Evolutionary conservation across 2,113 vertebrate genomes (phyloP), one percentile per base, ranked within the genome.

Genomic region (Prolemur simus): DNA sequence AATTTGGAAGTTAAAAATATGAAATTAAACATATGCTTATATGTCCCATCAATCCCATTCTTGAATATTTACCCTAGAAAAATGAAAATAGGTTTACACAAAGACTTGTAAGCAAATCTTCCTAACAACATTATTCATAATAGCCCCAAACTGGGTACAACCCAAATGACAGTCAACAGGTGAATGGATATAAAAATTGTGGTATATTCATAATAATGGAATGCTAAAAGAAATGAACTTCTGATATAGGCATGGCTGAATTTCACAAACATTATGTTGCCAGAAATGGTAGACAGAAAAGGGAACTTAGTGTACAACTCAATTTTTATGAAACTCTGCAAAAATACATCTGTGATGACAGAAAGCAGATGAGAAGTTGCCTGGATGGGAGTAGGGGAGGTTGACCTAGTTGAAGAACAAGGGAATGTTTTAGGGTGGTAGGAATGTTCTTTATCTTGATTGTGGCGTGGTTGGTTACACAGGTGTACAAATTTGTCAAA

Each of bases 171-270:
- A 45, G 23, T 73, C 69, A 73, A 73, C 25, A 25, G 39, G 6
- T 73, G 39, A 73, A 27, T 73, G 69, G 18, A 71, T 29, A 60
- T 45, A 66, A 17, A 60, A 49, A 49, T 39, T 87, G 52, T 39
- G 25, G 17, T 34, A 60, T 60, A 88, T 42, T 73, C 45, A 54
- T 81, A 60, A 42, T 69, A 87, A 93, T 58, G 39, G 54, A 80
- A 93, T 85, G 54, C 58, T 66, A 54, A 86, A 93, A 93, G 17
- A 37, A 77, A 78, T 86, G 47, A 77, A 93, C 23, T 87, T 78
- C 73, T n/a, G 29, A 78, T 66, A n/a, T 47, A 32, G 73, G 49
- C 39, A 69, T 68, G 17, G 21, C n/a, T 68, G 37, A 77, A 42
- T 86, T 37, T 93, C 66, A 77, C 17, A 85, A 21, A 84, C 7